phyloP scores from a whole-genome alignment of 1,140 invertebrate genomes.

The Hydropsyche tenuis region DNA sequence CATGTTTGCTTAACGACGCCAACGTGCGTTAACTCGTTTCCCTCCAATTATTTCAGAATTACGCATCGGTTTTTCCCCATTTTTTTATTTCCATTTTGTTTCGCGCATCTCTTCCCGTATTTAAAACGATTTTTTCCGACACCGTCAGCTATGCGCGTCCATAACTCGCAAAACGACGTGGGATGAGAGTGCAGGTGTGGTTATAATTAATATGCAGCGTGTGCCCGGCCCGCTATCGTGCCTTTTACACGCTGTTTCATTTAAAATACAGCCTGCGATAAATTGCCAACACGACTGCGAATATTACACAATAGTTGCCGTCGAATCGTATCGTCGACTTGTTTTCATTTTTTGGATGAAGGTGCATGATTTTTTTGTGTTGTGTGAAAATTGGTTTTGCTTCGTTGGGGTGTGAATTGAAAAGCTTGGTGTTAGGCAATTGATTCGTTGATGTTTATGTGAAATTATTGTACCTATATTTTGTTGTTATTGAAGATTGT shows the following conservation, averaged over 20 bases:
- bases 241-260: slow-evolving; percentile 49
- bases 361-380: no score
- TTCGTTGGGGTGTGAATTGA: neutral
- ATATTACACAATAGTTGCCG: neutral
- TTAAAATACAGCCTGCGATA: slow-evolving; percentile 45
- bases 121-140: slow-evolving; percentile 24
- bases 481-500: no score
- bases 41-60: neutral
- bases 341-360: neutral
- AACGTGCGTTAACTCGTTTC: slow-evolving; percentile 32
- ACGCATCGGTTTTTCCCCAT: neutral
- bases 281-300: slow-evolving; percentile 37
- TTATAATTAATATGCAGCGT: slow-evolving; percentile 36
- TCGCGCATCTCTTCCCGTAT: neutral
- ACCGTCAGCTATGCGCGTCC: slow-evolving; percentile 32
- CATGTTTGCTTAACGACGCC: slow-evolving; percentile 39
- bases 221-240: slow-evolving; percentile 35
- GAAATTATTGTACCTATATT: no score
- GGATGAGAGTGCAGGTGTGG: slow-evolving; percentile 30
- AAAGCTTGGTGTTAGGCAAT: no score
- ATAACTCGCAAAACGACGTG: slow-evolving; percentile 30
- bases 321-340: neutral
- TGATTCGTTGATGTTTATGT: no score
- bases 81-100: slow-evolving; percentile 6
- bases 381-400: no score